Percentiles rank a stretch among this genome's conserved stretches.
Evolutionary conservation across 1,140 invertebrate genomes (phyloP).

Genomic region (Sitophilus oryzae): DNA sequence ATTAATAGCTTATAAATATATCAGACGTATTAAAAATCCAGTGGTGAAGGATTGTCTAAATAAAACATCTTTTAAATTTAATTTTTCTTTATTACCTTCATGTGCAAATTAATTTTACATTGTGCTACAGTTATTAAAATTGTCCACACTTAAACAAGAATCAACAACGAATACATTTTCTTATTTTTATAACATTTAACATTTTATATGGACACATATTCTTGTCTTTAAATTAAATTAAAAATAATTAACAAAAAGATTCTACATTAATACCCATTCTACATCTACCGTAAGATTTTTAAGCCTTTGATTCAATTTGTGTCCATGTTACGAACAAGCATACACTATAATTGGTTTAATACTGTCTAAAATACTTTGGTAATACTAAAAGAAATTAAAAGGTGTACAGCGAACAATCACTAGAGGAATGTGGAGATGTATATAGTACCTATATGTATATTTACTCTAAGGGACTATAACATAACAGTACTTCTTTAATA

Average conservation of each 20-base stretch:
- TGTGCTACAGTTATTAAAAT: conserved; percentile 21
- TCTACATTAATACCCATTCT: too few relatives aligned
- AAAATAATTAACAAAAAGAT: not conserved
- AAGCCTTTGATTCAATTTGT: conserved; percentile 1
- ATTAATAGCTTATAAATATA: too few relatives aligned
- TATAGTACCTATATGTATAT: too few relatives aligned
- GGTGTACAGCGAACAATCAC: not conserved
- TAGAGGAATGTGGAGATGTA: too few relatives aligned
- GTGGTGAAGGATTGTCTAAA: too few relatives aligned
- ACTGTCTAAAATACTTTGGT: conserved; percentile 17
- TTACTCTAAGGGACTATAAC: too few relatives aligned
- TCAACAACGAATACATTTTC: conserved; percentile 22
- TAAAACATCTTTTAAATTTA: not conserved
- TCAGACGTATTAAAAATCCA: too few relatives aligned
- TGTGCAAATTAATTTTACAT: conserved; percentile 19
- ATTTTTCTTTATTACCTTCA: conserved; percentile 7
- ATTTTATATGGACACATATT: conserved; percentile 9
- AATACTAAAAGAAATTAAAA: not conserved
- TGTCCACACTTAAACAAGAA: conserved; percentile 25
- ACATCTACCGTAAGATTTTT: not conserved
- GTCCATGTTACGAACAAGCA: conserved; percentile 6
- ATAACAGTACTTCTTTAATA: too few relatives aligned
- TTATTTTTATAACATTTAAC: conserved; percentile 23
- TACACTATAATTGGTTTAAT: conserved; percentile 10
- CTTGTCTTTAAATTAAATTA: not conserved